Evolutionary conservation across 2,797 vertebrate genomes (phyloP).

Genomic region (Catharus ustulatus): DNA sequence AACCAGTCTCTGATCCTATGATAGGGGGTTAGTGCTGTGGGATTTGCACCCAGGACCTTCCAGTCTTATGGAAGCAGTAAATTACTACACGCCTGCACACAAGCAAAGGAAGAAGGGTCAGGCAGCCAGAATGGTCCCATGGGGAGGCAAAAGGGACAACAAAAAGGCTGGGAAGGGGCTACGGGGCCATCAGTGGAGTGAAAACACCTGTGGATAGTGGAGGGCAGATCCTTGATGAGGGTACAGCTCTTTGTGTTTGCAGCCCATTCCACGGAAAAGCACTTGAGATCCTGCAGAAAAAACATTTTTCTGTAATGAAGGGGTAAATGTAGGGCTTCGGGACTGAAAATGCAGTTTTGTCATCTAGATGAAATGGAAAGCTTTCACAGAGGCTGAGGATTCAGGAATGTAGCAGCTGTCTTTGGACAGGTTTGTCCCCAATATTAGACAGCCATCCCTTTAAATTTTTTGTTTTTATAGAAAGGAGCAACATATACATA

Average conservation of each 20-base stretch:
- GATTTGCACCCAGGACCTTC: background rate
- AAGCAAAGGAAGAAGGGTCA: background rate
- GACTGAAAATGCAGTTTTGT: background rate
- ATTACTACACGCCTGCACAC: background rate
- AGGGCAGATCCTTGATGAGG: background rate
- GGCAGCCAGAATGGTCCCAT: background rate
- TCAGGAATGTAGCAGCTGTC: background rate
- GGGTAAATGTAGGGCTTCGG: background rate
- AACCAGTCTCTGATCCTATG: background rate
- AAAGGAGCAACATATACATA: conserved; percentile 15
- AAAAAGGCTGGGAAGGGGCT: background rate
- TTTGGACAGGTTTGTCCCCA: background rate
- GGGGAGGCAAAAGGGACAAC: background rate
- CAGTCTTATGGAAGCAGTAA: background rate
- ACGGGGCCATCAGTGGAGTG: background rate
- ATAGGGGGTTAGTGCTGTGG: fast-evolving
- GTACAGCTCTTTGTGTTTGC: background rate
- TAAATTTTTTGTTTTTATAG: background rate
- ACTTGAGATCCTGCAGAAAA: background rate
- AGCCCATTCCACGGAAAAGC: background rate
- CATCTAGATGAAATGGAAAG: background rate
- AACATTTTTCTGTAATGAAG: background rate
- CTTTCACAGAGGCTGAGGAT: background rate
- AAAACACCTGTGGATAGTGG: background rate
- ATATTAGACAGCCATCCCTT: background rate